phyloP scores from a whole-genome alignment of 1,140 invertebrate genomes.

The Drosophila quadrilineata region DNA sequence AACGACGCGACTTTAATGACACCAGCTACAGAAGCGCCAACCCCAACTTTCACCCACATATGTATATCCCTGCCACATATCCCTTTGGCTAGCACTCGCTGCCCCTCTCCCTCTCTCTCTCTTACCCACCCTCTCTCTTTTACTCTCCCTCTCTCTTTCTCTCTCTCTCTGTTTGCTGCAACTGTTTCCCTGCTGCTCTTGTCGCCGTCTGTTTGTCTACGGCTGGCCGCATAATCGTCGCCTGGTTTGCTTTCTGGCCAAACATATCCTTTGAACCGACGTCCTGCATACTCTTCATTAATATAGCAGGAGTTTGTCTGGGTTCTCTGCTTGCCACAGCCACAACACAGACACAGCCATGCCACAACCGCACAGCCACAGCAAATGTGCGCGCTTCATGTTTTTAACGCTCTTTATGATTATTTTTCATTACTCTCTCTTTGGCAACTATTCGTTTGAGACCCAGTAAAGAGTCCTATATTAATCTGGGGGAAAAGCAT shows the following conservation, averaged over 20 bases:
- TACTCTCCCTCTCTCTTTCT: neutral
- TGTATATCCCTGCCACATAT: neutral
- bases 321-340: too few relatives aligned
- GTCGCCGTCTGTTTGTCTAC: conserved; percentile 37
- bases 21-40: neutral
- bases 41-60: neutral
- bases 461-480: too few relatives aligned
- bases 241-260: conserved; percentile 9
- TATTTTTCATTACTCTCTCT: too few relatives aligned
- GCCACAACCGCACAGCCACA: too few relatives aligned
- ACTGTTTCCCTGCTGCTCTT: neutral
- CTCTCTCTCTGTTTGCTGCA: neutral
- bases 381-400: too few relatives aligned
- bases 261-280: neutral
- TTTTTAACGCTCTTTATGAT: too few relatives aligned
- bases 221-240: conserved; percentile 59
- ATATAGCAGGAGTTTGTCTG: too few relatives aligned
- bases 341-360: too few relatives aligned
- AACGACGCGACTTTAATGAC: conserved; percentile 45
- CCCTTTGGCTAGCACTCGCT: neutral
- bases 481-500: too few relatives aligned
- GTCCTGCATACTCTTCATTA: conserved; percentile 63
- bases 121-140: neutral
- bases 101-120: neutral
- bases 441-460: too few relatives aligned